Base-by-base conservation (phyloP, 2,113 vertebrate species). In the Corythaixoides concolor region DNA sequence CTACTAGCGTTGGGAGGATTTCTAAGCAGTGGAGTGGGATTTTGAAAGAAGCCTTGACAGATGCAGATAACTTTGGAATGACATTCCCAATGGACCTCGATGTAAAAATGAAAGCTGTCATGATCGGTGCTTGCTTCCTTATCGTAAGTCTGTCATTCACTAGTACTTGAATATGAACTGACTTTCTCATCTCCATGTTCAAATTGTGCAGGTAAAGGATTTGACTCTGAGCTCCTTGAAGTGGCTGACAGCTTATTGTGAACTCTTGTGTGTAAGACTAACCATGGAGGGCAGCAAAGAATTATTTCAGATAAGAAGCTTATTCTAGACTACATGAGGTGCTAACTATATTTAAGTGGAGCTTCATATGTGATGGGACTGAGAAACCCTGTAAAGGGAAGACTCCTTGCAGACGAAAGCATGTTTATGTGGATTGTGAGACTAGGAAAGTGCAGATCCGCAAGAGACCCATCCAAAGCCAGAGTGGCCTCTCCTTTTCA, bases 121-220 rank as follows among this genome's bases (percentile, higher is more conserved):
- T 99, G 99, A 97, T 99, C 0, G 99, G 99, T 3, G 99, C 99
- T 8, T 99, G 99, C 94, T 99, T 99, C 91, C 99, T 99, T 73
- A 98, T 99, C 1, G 99, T 99, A 97, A 99, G 99, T 99, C 24
- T 59, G 2, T 58, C 39, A 32, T 62, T 74, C 32, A 22, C 56
- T 67, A 35, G 45, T 41, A 64, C 24, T 9, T 37, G 35, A 87
- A 52, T 56, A 50, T 32, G 37, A 85, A 77, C 27, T 30, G 49
- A 55, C 32, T 23, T 92, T 55, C 84, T 85, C 8, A 55, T 85
- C 16, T 82, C 9, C 12, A 1, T 19, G 27, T 85, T 89, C n/a
- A 58, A 53, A 30, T 30, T 78, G 21, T 26, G 26, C 12, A 76
- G 56, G 32, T 64, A 41, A 84, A 87, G 28, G 14, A 67, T 64